Conservation (phyloP, 2,888 invertebrate genomes). For the Thymelicus sylvestris region DNA sequence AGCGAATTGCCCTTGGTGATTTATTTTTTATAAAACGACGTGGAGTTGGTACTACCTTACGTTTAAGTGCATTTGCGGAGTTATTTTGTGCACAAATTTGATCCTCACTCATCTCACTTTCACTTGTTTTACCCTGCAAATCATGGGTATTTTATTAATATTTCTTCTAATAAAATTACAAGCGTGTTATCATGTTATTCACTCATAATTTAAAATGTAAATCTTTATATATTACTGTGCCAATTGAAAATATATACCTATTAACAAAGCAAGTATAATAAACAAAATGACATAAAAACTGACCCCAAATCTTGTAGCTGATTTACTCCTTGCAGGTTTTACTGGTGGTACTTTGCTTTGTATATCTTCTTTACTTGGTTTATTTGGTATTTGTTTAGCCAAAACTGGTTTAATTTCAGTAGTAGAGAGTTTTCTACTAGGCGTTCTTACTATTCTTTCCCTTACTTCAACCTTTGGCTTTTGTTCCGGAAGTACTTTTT, state of each 20-base stretch:
- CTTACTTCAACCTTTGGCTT: constrained; percentile 73
- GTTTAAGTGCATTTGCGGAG: constrained; percentile 58
- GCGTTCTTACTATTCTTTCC: constrained; percentile 75
- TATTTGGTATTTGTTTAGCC: constrained; percentile 53
- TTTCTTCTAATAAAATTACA: constrained; percentile 53
- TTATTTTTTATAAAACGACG: constrained; percentile 73
- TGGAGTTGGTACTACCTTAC: constrained; percentile 73
- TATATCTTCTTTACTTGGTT: constrained; percentile 61
- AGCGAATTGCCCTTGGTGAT: constrained; percentile 79
- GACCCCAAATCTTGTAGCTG: constrained; percentile 80
- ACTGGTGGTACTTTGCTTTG: constrained; percentile 71
- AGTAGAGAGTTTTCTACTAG: constrained; percentile 66
- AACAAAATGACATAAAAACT: constrained; percentile 75
- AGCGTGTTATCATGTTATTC: constrained; percentile 21
- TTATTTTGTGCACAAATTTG: constrained; percentile 62
- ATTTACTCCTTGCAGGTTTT: constrained; percentile 81
- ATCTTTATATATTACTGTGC: constrained; percentile 53
- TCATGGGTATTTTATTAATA: constrained; percentile 39
- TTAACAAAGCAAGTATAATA: constrained; percentile 72
- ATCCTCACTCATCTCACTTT: constrained; percentile 85
- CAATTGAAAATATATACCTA: constrained; percentile 71
- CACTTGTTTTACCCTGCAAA: constrained; percentile 84
- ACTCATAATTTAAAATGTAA: constrained; percentile 44
- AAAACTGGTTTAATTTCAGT: constrained; percentile 62
- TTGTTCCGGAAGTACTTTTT: constrained; percentile 65